Percentiles rank a stretch among this genome's conserved stretches.
Evolutionary conservation across 2,888 invertebrate species (phyloP).

Genomic region (Agrochola litura): DNA sequence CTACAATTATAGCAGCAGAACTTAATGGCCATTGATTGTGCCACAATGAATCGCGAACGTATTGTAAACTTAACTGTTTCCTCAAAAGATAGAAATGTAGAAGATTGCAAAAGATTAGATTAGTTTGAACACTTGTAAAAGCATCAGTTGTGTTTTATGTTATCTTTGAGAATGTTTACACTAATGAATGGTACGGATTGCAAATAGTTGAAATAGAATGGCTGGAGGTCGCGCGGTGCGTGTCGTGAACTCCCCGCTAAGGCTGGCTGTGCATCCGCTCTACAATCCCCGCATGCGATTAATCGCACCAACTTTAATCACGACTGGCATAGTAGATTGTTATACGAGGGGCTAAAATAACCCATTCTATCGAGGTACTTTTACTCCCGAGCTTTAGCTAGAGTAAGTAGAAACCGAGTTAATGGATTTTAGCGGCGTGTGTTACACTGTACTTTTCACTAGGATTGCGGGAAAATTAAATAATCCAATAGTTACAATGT

Average conservation of each 20-base stretch:
- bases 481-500: no score
- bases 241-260: conserved; percentile 35
- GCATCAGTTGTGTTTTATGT: conserved; percentile 15
- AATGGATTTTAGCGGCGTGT: no score
- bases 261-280: conserved; percentile 9
- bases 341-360: no score
- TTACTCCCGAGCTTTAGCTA: no score
- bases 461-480: no score
- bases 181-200: conserved; percentile 37
- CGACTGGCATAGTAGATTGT: background rate
- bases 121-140: conserved; percentile 19
- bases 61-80: conserved; percentile 37
- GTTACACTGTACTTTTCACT: no score
- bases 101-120: conserved; percentile 48
- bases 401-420: no score
- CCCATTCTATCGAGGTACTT: no score
- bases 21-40: conserved; percentile 28
- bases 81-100: conserved; percentile 45
- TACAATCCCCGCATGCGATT: conserved; percentile 10
- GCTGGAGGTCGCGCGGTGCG: conserved; percentile 48
- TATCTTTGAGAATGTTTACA: conserved; percentile 30
- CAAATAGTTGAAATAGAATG: conserved; percentile 50
- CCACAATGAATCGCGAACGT: conserved; percentile 19
- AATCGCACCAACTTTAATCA: conserved; percentile 23
- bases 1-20: conserved; percentile 23